A percentile compares a stretch with the other conserved stretches of the same genome.
Conservation (phyloP, 1,140 invertebrate species). For the Globodera ellingtonae region DNA sequence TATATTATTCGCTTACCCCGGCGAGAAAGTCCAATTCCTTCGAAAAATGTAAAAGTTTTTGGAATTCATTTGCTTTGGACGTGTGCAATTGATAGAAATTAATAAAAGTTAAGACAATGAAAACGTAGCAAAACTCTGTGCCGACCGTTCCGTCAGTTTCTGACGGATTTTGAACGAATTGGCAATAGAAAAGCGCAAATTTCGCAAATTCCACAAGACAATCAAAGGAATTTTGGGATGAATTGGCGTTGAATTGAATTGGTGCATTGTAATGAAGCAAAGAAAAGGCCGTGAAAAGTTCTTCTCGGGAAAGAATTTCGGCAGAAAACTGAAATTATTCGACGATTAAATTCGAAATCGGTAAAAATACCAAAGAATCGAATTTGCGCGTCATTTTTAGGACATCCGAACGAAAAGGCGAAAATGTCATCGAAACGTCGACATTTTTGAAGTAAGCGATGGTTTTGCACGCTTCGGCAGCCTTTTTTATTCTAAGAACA, state of each 20-base stretch:
- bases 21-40: background rate
- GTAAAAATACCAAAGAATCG: background rate
- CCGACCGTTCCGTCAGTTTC: background rate
- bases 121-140: background rate
- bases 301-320: background rate
- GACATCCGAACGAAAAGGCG: background rate
- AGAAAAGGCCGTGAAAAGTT: background rate
- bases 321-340: slow-evolving; percentile 11
- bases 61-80: background rate
- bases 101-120: background rate
- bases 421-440: background rate
- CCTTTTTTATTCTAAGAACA: background rate
- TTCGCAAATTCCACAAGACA: background rate
- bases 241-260: background rate
- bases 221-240: background rate
- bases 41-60: background rate
- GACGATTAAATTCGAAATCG: background rate
- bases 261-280: background rate
- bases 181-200: slow-evolving; percentile 7
- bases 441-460: slow-evolving; percentile 4
- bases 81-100: background rate
- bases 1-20: background rate
- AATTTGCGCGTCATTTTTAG: background rate
- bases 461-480: background rate
- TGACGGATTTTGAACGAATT: background rate